These are phyloP conservation scores for Cynopterus sphinx DNA, from an alignment of 2,797 vertebrate genomes.

Conservation along the genomic window DNA sequence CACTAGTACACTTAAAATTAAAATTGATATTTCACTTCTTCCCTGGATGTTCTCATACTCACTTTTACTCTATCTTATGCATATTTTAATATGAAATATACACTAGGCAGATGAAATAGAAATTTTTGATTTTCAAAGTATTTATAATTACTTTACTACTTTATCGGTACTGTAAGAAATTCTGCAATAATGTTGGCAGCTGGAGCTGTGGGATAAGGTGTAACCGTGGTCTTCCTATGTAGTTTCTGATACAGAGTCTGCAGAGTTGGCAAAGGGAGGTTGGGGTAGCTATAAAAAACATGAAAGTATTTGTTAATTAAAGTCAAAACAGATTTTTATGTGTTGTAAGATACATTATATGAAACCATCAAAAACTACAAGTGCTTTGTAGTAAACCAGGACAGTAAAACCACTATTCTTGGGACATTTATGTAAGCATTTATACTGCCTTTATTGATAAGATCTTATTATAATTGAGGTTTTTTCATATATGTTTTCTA, in stretches of 20 bases:
- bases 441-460: background rate
- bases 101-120: slow-evolving; percentile 62
- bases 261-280: slow-evolving; percentile 93
- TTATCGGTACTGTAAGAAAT: slow-evolving; percentile 94
- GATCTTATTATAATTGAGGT: background rate
- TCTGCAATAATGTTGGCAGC: slow-evolving; percentile 91
- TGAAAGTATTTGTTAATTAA: background rate
- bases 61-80: slow-evolving; percentile 58
- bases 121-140: background rate
- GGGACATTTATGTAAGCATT: background rate
- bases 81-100: slow-evolving; percentile 63
- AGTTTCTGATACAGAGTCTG: slow-evolving; percentile 91
- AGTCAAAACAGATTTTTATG: background rate
- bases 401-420: background rate
- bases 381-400: background rate
- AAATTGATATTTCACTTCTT: slow-evolving; percentile 46
- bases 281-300: slow-evolving; percentile 88
- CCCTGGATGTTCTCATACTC: slow-evolving; percentile 11
- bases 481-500: background rate
- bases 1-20: slow-evolving; percentile 56
- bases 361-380: background rate
- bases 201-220: slow-evolving; percentile 93
- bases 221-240: slow-evolving; percentile 90
- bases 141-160: slow-evolving; percentile 50
- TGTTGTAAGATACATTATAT: background rate